Percentiles rank a stretch among this genome's conserved stretches.
Conservation (phyloP, 2,888 invertebrate genomes). For the Melolontha melolontha region DNA sequence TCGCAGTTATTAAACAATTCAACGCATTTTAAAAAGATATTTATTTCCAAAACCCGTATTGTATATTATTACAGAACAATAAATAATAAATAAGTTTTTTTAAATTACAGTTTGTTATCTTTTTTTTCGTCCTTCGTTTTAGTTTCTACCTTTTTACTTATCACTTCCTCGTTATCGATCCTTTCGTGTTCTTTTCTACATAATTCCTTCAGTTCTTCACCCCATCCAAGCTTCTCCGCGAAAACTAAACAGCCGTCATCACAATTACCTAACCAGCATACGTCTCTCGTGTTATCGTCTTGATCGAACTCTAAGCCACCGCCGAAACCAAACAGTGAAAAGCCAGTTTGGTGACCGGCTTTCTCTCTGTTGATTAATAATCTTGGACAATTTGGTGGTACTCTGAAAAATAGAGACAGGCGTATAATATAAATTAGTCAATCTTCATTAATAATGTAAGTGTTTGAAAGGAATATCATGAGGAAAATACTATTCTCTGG, state of each 20-base stretch:
- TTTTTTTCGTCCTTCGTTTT: slow-evolving; percentile 4
- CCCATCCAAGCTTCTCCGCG: slow-evolving; percentile 84
- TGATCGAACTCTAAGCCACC: slow-evolving; percentile 79
- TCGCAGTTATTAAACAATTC: slow-evolving; percentile 84
- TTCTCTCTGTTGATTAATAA: slow-evolving; percentile 89
- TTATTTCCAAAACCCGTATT: slow-evolving; percentile 12
- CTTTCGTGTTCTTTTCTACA: slow-evolving; percentile 70
- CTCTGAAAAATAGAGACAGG: slow-evolving; percentile 63
- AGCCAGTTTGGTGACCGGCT: slow-evolving; percentile 67
- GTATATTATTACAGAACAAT: slow-evolving; percentile 18
- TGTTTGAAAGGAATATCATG: too few relatives aligned
- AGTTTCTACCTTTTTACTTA: background rate
- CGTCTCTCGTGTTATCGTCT: slow-evolving; percentile 75
- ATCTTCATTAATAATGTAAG: too few relatives aligned
- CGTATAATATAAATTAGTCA: too few relatives aligned
- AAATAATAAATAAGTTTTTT: slow-evolving; percentile 23
- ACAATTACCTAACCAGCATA: slow-evolving; percentile 86
- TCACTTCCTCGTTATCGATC: slow-evolving; percentile 63
- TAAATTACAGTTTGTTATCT: slow-evolving; percentile 23
- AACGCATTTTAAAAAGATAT: slow-evolving; percentile 20
- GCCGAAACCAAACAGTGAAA: slow-evolving; percentile 63
- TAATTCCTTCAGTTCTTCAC: slow-evolving; percentile 73
- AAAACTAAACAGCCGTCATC: slow-evolving; percentile 82
- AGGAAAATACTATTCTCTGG: too few relatives aligned
- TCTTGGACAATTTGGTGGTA: slow-evolving; percentile 80